phyloP scores from a whole-genome alignment of 2,113 vertebrate genomes.

The Lonchura striata region DNA sequence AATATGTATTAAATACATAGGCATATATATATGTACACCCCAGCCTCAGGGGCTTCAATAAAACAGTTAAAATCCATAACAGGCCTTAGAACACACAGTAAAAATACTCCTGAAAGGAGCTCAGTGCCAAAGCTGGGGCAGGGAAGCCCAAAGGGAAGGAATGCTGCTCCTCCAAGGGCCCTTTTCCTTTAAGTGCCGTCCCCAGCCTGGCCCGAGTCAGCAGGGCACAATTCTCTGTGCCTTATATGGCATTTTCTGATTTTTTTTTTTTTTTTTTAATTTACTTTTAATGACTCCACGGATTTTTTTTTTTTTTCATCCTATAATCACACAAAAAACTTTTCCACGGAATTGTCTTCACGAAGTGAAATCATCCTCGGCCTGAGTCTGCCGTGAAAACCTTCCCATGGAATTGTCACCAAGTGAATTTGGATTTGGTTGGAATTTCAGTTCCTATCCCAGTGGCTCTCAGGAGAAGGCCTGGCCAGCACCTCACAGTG shows the following conservation, averaged over 20 bases:
- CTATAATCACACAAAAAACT: not conserved
- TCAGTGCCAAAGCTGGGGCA: not conserved
- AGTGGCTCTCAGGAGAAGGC: not conserved
- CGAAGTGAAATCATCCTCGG: not conserved
- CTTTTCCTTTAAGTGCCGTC: not conserved
- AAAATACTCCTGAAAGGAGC: not conserved
- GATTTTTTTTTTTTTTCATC: not conserved
- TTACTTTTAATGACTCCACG: not conserved
- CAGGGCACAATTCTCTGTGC: not conserved
- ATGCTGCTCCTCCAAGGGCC: not conserved
- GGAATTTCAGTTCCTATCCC: not conserved
- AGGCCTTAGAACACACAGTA: not conserved
- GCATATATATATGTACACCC: too few species aligned
- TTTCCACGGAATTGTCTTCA: slow-evolving; percentile 8
- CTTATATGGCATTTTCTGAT: slow-evolving; percentile 5
- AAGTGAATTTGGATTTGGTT: not conserved
- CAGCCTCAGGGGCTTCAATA: not conserved
- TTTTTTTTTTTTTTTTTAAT: not conserved
- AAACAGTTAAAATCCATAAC: not conserved
- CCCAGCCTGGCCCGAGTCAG: not conserved
- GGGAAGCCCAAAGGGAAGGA: not conserved
- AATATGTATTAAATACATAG: too few species aligned
- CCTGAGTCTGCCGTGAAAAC: not conserved
- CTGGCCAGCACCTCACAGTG: not conserved
- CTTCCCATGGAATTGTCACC: not conserved